Evolutionary conservation across 2,888 invertebrate species (phyloP), one percentile per base, ranked within the genome.

Genomic region (Sisyra nigra): DNA sequence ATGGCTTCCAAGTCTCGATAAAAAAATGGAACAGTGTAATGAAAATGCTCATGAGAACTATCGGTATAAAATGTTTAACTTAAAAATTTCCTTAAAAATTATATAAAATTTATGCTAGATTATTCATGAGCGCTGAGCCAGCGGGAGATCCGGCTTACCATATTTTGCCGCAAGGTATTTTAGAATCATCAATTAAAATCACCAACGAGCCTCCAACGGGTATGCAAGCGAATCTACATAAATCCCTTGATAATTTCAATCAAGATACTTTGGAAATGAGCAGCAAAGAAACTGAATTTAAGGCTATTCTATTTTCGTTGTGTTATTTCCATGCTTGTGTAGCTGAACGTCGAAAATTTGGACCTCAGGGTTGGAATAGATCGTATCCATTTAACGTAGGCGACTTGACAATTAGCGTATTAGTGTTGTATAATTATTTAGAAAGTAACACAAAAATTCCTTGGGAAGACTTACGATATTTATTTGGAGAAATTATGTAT

Each of bases 401-500:
- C 3, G 93, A 94, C 59, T 62, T 94, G 43, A 89, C 89, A 1
- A 94, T 94, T 53, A 89, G 92, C 54, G 84, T 86, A 2, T 86
- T 85, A 57, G 93, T 94, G 0, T 61, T 93, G 13, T 85, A 72
- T 60, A 93, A 93, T 63, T 93, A 93, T 61, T 63, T 93, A 57
- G 93, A 94, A 57, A 85, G 80, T 42, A 91, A 87, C 54, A 76
- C 72, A 34, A 77, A 80, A 50, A 83, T 92, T 5, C 93, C 93
- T 0, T 94, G 89, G 88, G 93, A 93, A 60, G 93, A 94, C 65
- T 63, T 94, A 52, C 74, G 93, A 2, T 94, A 93, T 60, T 67
- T 94, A 14, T 93, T 94, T 57, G 94, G 93, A 0, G 93, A 94
- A 66, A 94, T 94, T 52, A 93, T 94, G 93, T 94, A 94, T 56